Conservation (phyloP, 64 coral and sea anemone species). For the Montipora sp. region DNA sequence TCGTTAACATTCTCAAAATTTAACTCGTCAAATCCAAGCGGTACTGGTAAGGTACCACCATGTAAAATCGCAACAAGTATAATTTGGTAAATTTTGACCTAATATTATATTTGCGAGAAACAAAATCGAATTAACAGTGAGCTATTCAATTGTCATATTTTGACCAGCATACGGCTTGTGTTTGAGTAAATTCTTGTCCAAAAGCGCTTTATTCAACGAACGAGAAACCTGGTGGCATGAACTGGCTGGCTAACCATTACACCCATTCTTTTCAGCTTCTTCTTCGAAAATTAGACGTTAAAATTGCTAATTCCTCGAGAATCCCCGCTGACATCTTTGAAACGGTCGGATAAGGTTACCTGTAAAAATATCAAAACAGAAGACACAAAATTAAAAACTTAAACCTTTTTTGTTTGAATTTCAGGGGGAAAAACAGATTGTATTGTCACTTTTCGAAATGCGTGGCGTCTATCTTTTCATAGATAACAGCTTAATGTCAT, state of each 20-base stretch:
- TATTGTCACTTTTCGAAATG: too few relatives aligned
- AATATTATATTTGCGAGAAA: neutral
- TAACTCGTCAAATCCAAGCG: neutral
- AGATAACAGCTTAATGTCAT: too few relatives aligned
- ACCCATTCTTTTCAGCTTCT: too few relatives aligned
- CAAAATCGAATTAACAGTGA: neutral
- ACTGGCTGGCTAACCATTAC: too few relatives aligned
- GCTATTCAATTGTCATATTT: neutral
- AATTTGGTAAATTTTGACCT: neutral
- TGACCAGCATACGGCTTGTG: neutral
- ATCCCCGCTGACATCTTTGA: neutral
- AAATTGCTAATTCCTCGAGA: neutral
- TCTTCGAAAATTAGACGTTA: too few relatives aligned
- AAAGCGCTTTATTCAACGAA: too few relatives aligned
- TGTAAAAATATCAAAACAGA: neutral
- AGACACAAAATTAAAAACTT: neutral
- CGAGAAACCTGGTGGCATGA: too few relatives aligned
- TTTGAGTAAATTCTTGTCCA: neutral
- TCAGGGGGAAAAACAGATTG: too few relatives aligned
- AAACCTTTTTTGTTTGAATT: too few relatives aligned
- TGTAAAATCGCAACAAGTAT: too few relatives aligned
- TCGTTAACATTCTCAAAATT: neutral
- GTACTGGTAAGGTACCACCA: too few relatives aligned
- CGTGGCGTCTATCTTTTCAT: too few relatives aligned
- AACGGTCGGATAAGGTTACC: neutral